These are phyloP conservation scores for Cyprinus carpio DNA, from an alignment of 2,113 vertebrate species.

Conservation along the genomic window DNA sequence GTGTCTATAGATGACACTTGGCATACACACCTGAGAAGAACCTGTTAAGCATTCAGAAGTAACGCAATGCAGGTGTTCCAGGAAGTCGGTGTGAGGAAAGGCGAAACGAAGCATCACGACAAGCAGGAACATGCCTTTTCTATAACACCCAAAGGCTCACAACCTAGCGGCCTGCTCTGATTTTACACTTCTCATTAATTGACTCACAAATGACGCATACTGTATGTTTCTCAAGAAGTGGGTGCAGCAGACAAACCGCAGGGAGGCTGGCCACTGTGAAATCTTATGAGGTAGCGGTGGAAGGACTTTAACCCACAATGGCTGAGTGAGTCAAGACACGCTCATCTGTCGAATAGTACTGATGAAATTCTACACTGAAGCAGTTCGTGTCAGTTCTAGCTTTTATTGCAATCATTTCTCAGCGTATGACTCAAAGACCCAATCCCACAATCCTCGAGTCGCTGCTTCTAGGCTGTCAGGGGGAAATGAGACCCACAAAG, in stretches of 20 bases:
- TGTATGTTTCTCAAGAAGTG: conserved; percentile 34
- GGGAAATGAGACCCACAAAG: conserved; percentile 48
- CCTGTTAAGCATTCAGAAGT: conserved; percentile 12
- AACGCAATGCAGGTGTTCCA: conserved; percentile 38
- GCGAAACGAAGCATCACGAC: conserved; percentile 48
- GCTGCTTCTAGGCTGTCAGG: background rate
- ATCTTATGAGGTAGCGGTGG: conserved; percentile 19
- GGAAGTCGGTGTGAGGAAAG: conserved; percentile 11
- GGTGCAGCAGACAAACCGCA: conserved; percentile 1
- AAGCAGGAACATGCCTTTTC: conserved; percentile 64
- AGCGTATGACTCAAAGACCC: background rate
- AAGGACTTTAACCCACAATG: conserved; percentile 14
- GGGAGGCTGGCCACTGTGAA: background rate
- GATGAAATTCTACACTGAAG: background rate
- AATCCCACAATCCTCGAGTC: background rate
- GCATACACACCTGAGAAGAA: conserved; percentile 29
- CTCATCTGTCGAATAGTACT: conserved; percentile 22
- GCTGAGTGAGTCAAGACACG: background rate
- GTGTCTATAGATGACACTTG: conserved; percentile 40
- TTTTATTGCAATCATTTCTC: conserved; percentile 17
- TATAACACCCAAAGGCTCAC: conserved; percentile 57
- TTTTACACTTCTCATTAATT: conserved; percentile 52
- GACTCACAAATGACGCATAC: conserved; percentile 59
- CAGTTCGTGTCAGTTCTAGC: background rate
- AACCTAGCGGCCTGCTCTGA: conserved; percentile 20